Evolutionary conservation across 2,888 invertebrate genomes (phyloP), one percentile per base, ranked within the genome.

Genomic region (Entomobrya proxima): DNA sequence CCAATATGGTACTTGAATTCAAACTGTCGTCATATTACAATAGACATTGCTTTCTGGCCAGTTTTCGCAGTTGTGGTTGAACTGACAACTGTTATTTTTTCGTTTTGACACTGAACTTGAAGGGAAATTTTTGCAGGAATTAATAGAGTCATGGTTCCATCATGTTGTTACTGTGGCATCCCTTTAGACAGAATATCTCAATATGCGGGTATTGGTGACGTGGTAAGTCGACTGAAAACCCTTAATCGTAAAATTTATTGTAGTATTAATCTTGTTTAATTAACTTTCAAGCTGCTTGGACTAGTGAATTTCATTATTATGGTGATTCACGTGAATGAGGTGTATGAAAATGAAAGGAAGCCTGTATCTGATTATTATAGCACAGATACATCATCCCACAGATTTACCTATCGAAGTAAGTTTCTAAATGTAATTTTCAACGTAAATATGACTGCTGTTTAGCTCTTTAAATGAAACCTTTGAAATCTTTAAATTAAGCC

Each of bases 161-260:
- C 40, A 30, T 76, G 76, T 15, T 76, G 76, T 15, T 24, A 52
- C 24, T 77, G 77, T 35, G 77, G 77, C n/a, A 37, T 77, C 27
- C 61, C 77, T 6, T 77, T 77, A 32, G 40, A 77, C 24, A 58
- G 77, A 24, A 24, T 44, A 18, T 1, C 44, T 0, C 58, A 61
- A 44, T 77, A 77, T 44, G 32, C 61, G 2, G 77, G 61, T 1
- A 77, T 77, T 61, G 58, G 44, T 2, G 77, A 77, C 30, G 44
- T 77, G 77, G 77, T 77, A 77, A 77, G 37, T n/a, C n/a, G n/a
- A n/a, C n/a, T n/a, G n/a, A n/a, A n/a, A n/a, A n/a, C n/a, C n/a
- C n/a, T n/a, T n/a, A n/a, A n/a, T n/a, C n/a, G n/a, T n/a, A n/a
- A n/a, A 15, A 15, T 15, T 55, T 7, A 55, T 18, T 55, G 7